Evolutionary conservation across 1,140 invertebrate species (phyloP).

Genomic region (Dendroctonus valens): DNA sequence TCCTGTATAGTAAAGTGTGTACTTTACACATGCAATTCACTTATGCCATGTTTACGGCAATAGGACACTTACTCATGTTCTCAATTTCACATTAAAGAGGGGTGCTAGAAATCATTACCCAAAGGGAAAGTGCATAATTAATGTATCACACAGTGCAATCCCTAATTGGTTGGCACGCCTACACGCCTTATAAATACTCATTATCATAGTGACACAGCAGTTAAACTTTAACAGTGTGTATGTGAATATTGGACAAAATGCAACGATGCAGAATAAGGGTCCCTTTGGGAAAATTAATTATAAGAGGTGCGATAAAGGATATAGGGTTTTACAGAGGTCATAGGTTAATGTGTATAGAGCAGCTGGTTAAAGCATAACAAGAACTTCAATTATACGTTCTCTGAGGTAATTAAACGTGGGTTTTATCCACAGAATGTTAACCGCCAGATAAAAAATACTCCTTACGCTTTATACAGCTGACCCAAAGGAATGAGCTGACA

Average conservation of each 20-base stretch:
- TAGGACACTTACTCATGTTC: too few species aligned
- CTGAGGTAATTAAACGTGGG: not conserved
- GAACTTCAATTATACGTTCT: constrained; percentile 4
- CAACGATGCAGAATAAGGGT: constrained; percentile 49
- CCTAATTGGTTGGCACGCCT: constrained; percentile 10
- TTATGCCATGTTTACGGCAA: too few species aligned
- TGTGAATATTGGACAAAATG: constrained; percentile 48
- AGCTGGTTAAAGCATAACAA: constrained; percentile 14
- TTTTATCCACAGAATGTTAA: too few species aligned
- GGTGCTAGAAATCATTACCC: too few species aligned
- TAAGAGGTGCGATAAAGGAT: constrained; percentile 34
- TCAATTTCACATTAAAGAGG: too few species aligned
- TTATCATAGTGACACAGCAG: constrained; percentile 34
- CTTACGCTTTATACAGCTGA: constrained; percentile 49
- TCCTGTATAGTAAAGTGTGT: too few species aligned
- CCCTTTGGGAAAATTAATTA: constrained; percentile 50
- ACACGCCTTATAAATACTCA: constrained; percentile 33
- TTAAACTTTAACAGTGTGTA: constrained; percentile 35
- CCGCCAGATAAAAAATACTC: constrained; percentile 46
- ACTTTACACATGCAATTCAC: too few species aligned
- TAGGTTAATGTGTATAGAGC: constrained; percentile 28
- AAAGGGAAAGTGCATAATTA: too few species aligned
- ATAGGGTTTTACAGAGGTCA: constrained; percentile 53
- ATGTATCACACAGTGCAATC: too few species aligned
- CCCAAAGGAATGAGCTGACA: constrained; percentile 53